Percentiles rank a stretch among this genome's conserved stretches.
Evolutionary conservation across 2,888 invertebrate species (phyloP).

Genomic region (Ormia ochracea): DNA sequence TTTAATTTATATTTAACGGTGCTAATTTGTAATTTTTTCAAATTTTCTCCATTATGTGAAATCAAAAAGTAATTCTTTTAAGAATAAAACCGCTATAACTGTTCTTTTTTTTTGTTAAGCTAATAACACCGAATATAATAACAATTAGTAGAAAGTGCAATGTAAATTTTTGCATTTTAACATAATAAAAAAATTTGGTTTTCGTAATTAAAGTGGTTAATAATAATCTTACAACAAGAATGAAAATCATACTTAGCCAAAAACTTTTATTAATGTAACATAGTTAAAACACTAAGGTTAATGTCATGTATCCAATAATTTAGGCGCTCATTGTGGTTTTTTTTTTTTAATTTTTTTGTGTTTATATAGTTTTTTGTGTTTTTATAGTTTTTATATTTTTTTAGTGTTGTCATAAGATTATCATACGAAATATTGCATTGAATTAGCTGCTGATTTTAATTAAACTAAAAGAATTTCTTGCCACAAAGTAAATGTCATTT

Average conservation of each 20-base stretch:
- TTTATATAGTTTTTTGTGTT: not conserved
- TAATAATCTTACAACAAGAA: not conserved
- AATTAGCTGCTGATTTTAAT: slow-evolving; percentile 24
- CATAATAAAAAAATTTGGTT: slow-evolving; percentile 13
- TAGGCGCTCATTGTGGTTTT: slow-evolving; percentile 23
- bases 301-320: not conserved
- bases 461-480: slow-evolving; percentile 41
- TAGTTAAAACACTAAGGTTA: not conserved
- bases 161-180: slow-evolving; percentile 44
- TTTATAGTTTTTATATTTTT: not conserved
- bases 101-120: not conserved
- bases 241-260: not conserved
- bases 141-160: slow-evolving; percentile 45
- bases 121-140: not conserved
- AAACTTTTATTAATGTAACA: not conserved
- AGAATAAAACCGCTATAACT: not conserved
- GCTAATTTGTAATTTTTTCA: no score
- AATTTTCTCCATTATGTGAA: no score
- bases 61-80: no score
- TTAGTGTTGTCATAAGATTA: slow-evolving; percentile 17
- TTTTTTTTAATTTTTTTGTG: not conserved
- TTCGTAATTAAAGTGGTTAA: slow-evolving; percentile 1
- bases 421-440: not conserved
- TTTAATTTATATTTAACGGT: no score
- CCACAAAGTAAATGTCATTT: slow-evolving; percentile 35